phyloP scores from a whole-genome alignment of 2,113 vertebrate species.

The Azemiops feae region DNA sequence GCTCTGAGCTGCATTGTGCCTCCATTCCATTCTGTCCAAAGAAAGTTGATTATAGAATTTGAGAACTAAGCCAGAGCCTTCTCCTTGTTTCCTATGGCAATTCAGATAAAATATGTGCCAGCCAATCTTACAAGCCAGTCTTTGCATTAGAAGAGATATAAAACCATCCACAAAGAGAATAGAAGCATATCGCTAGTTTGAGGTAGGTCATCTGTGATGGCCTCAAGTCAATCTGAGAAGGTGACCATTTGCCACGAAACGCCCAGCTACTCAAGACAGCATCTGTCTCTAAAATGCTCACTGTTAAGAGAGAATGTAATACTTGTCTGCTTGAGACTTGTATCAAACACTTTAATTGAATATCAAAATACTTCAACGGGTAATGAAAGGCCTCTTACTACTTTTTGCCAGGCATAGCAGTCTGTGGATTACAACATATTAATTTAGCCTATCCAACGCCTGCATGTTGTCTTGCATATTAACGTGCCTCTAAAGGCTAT shows the following conservation, averaged over 20 bases:
- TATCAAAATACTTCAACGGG: neutral
- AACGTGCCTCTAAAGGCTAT: neutral
- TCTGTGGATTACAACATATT: neutral
- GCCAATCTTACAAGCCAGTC: neutral
- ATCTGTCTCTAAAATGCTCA: neutral
- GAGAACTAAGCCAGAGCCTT: neutral
- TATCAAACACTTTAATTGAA: neutral
- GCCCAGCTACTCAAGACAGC: neutral
- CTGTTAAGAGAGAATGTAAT: constrained; percentile 3
- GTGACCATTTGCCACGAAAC: neutral
- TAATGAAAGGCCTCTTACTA: neutral
- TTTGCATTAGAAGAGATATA: neutral
- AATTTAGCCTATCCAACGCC: neutral
- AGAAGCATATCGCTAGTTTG: neutral
- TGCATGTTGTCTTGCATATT: constrained; percentile 13
- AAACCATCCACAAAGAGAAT: neutral
- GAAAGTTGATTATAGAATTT: neutral
- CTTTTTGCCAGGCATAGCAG: neutral
- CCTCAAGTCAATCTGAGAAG: constrained; percentile 13
- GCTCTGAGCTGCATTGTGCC: neutral
- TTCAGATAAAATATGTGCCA: neutral
- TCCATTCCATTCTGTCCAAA: neutral
- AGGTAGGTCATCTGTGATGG: neutral
- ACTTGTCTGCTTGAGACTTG: neutral
- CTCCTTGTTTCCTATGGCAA: neutral